Evolutionary conservation across 2,113 vertebrate genomes (phyloP), one percentile per base, ranked within the genome.

Genomic region (Triplophysa tibetana): DNA sequence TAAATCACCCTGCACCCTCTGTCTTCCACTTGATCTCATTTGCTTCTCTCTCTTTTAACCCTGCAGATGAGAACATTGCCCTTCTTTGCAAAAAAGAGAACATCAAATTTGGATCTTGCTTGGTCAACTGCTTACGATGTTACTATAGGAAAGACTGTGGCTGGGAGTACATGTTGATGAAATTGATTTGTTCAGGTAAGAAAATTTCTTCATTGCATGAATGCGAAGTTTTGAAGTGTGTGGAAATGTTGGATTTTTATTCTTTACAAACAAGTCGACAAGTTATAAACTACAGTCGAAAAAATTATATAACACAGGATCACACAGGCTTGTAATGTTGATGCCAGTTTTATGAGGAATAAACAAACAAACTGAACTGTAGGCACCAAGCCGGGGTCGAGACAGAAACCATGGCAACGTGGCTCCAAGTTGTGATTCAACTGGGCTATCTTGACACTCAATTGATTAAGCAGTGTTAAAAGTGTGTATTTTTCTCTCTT

Each of bases 121-220:
- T 90, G 75, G 80, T 87, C 61, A 86, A 82, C 81, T 91, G 91
- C 90, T 90, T 94, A 87, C 90, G 33, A 92, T 96, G 91, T 88
- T 90, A 89, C 89, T 93, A 83, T 86, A 93, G 88, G 91, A 93
- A 89, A 79, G 89, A 85, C 85, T 87, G 90, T 85, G 91, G 91
- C 80, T 86, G 81, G 88, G 93, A 91, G 90, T 94, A 94, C 91
- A 94, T 93, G 94, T 93, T 95, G 90, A 94, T 95, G 93, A 95
- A 95, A 92, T 88, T 93, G 86, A 93, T 94, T 85, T 96, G 95
- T 88, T 95, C 95, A 89, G 92, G 94, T 95, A 94, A 95, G 93
- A n/a, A 58, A 52, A 52, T 68, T 48, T 54, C 45, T 14, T 19
- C 38, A 45, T 33, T 61, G 12, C 38, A 8, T 33, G 29, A 72